Percentiles rank a stretch among this genome's conserved stretches.
phyloP scores from a whole-genome alignment of 2,888 invertebrate species.

The Camponotus fellah region DNA sequence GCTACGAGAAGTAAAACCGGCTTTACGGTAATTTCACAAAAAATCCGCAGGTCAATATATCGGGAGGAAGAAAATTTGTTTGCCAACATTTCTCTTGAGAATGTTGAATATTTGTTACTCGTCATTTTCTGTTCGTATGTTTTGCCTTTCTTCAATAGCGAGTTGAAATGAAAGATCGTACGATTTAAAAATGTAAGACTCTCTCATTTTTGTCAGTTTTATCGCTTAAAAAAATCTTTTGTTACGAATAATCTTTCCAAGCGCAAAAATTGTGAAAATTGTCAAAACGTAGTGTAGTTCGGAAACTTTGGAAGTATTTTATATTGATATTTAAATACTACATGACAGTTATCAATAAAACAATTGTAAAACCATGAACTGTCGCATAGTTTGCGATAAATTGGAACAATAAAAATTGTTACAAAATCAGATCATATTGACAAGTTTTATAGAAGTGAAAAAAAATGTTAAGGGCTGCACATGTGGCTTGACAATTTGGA shows the following conservation, averaged over 20 bases:
- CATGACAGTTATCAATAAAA: slow-evolving; percentile 30
- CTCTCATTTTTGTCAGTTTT: neutral
- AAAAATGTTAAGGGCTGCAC: neutral
- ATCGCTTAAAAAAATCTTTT: neutral
- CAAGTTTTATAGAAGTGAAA: neutral
- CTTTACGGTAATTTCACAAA: slow-evolving; percentile 34
- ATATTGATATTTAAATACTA: slow-evolving; percentile 41
- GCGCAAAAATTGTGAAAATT: neutral
- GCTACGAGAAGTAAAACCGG: slow-evolving; percentile 19
- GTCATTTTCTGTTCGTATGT: neutral
- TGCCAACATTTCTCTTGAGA: neutral
- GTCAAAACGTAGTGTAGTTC: neutral
- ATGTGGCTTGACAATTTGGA: neutral
- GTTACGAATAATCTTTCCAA: neutral
- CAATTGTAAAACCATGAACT: slow-evolving; percentile 11
- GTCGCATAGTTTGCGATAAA: slow-evolving; percentile 8
- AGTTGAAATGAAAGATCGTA: neutral
- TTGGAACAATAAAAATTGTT: slow-evolving; percentile 23
- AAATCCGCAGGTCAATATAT: slow-evolving; percentile 32
- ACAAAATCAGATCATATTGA: slow-evolving; percentile 21
- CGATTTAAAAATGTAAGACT: neutral
- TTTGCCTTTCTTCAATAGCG: neutral
- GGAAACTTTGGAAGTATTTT: slow-evolving; percentile 30
- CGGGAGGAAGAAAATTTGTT: slow-evolving; percentile 22
- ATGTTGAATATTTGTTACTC: neutral